Evolutionary conservation across 2,113 vertebrate genomes (phyloP).

Genomic region (Xenotilapia leptura): DNA sequence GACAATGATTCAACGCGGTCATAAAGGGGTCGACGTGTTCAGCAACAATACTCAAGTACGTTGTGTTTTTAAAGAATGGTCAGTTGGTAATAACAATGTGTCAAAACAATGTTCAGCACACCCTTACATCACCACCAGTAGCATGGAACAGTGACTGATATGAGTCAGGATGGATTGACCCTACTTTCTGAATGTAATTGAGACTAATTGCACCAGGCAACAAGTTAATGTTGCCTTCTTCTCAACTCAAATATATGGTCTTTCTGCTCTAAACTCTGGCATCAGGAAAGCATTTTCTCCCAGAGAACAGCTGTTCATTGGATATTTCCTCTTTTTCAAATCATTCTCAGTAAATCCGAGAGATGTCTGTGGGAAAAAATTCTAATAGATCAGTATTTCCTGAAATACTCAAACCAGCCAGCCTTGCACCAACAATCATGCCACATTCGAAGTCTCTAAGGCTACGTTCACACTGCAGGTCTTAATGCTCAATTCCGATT

Average conservation of each 20-base stretch:
- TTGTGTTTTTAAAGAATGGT: background rate
- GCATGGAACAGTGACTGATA: background rate
- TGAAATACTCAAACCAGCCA: background rate
- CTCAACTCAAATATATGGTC: background rate
- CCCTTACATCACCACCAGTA: background rate
- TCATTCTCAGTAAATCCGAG: fast-evolving
- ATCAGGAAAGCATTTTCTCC: background rate
- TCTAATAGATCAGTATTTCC: background rate
- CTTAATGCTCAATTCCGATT: too few species aligned
- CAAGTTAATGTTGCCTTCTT: background rate
- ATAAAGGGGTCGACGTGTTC: background rate
- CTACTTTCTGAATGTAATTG: background rate
- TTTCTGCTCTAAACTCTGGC: background rate
- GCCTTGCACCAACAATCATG: background rate
- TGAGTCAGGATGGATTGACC: background rate
- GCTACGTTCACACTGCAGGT: too few species aligned
- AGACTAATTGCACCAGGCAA: background rate
- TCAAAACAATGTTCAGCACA: background rate
- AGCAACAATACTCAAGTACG: fast-evolving
- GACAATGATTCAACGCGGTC: fast-evolving
- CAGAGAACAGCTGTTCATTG: background rate
- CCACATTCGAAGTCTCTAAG: background rate
- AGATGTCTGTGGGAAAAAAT: background rate
- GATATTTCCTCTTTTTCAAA: background rate
- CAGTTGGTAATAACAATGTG: background rate